Evolutionary conservation across 2,888 invertebrate genomes (phyloP).

Genomic region (Bhutanitis thaidina): DNA sequence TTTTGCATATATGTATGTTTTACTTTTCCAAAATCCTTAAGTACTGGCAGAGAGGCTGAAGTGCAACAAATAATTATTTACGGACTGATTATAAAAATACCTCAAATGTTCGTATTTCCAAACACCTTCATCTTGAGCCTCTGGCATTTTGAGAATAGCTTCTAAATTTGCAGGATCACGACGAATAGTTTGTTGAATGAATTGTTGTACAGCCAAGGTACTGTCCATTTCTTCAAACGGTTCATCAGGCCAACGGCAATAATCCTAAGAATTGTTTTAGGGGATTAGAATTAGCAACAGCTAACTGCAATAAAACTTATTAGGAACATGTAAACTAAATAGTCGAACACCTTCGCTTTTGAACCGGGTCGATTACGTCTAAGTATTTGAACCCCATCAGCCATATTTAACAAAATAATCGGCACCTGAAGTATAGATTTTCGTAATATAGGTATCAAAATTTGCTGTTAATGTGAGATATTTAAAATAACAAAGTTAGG

Average conservation of each 20-base stretch:
- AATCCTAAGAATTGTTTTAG: constrained; percentile 83
- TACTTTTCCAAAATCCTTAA: too few relatives aligned
- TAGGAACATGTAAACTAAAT: neutral
- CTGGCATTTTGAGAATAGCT: constrained; percentile 96
- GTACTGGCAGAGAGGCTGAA: too few relatives aligned
- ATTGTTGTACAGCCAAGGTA: constrained; percentile 98
- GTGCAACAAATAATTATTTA: too few relatives aligned
- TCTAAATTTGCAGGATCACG: constrained; percentile 96
- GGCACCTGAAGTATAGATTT: too few relatives aligned
- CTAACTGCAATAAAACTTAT: neutral
- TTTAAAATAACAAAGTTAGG: too few relatives aligned
- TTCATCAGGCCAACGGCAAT: constrained; percentile 98
- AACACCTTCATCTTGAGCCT: constrained; percentile 98
- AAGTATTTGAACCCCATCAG: constrained; percentile 89
- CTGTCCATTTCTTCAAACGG: constrained; percentile 99
- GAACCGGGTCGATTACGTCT: constrained; percentile 95
- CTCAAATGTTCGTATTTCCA: constrained; percentile 99
- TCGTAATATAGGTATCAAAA: too few relatives aligned
- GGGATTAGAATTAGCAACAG: neutral
- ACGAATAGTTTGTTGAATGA: constrained; percentile 98
- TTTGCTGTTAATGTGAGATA: too few relatives aligned
- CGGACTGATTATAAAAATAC: constrained; percentile 54
- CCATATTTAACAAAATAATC: constrained; percentile 81
- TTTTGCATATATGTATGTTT: too few relatives aligned
- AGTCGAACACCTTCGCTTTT: constrained; percentile 86